Base-by-base conservation (phyloP, 2,113 vertebrate species). In the Pica pica region DNA sequence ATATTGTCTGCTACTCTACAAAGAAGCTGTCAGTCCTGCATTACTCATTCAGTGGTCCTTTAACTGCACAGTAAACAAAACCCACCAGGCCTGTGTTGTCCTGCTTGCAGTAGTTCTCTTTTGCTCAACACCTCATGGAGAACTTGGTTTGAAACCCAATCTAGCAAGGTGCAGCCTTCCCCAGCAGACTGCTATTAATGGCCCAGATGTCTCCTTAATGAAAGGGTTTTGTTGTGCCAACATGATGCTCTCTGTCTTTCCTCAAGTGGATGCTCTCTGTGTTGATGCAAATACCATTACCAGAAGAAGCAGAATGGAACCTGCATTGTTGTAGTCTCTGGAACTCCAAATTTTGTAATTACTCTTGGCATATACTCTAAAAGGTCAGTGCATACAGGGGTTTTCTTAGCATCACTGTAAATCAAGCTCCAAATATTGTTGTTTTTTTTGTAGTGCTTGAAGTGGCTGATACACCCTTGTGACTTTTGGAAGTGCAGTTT, bases 121-220 rank as follows among this genome's bases (percentile, higher is more conserved):
- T 55, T 95, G 75, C 78, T 94, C 50, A 90, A n/a, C 89, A 93
- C 67, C 81, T 97, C 87, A 69, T 83, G 87, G 87, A 91, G 93
- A 95, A 83, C 74, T 76, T 87, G 87, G 81, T 96, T 94, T 96
- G 95, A 95, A 95, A 94, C 64, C 42, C 87, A 93, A 49, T 93
- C 87, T 87, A 52, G 53, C 3, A 16, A 96, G 87, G 78, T 93
- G 75, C 75, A 76, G 70, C 64, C 70, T 85, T 70, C 75, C 59
- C 77, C 55, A 83, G 50, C 59, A 87, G 71, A 27, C 37, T 65
- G 41, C 33, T 83, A 3, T 70, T 83, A 87, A 65, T 60, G 77
- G 57, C 74, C 87, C 82, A 61, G 89, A 69, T 93, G 84, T 76
- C 81, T 68, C 67, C 60, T 77, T 76, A 76, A 95, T 81, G 55